Conservation (phyloP, 2,113 vertebrate genomes). For the Cebus imitator region DNA sequence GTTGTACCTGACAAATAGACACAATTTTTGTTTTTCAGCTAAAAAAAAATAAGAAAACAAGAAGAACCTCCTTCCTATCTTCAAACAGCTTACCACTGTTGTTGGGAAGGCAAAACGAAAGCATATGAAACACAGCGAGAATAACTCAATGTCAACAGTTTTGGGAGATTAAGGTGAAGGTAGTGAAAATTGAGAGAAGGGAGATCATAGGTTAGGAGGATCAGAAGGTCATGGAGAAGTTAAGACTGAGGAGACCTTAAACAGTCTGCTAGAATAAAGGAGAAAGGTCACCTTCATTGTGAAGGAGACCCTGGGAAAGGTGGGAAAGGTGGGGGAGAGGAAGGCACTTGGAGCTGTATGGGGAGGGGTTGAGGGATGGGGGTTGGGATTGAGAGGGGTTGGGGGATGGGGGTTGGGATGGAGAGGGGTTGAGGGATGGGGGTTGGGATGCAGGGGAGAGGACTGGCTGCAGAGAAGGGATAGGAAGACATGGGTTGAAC, state of each 20-base stretch:
- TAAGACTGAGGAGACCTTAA: neutral
- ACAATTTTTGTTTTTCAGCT: neutral
- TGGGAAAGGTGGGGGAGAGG: neutral
- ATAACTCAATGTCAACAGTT: neutral
- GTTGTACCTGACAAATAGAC: neutral
- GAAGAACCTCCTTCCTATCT: neutral
- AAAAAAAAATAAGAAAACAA: neutral
- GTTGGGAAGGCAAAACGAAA: neutral
- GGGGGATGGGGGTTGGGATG: neutral
- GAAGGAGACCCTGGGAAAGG: neutral
- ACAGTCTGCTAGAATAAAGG: neutral
- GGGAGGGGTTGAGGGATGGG: too few relatives aligned
- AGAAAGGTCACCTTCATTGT: neutral
- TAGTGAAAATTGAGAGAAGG: neutral
- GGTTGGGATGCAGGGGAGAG: neutral
- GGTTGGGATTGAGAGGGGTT: fast-evolving
- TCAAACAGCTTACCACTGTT: neutral
- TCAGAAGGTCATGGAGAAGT: neutral
- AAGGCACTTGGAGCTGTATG: neutral
- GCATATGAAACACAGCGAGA: neutral
- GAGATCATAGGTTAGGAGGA: neutral
- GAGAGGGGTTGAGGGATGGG: fast-evolving
- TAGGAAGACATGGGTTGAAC: too few relatives aligned
- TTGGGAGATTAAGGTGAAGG: neutral
- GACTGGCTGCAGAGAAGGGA: neutral